Conservation (phyloP, 2,797 vertebrate genomes). For the Crenichthys baileyi region DNA sequence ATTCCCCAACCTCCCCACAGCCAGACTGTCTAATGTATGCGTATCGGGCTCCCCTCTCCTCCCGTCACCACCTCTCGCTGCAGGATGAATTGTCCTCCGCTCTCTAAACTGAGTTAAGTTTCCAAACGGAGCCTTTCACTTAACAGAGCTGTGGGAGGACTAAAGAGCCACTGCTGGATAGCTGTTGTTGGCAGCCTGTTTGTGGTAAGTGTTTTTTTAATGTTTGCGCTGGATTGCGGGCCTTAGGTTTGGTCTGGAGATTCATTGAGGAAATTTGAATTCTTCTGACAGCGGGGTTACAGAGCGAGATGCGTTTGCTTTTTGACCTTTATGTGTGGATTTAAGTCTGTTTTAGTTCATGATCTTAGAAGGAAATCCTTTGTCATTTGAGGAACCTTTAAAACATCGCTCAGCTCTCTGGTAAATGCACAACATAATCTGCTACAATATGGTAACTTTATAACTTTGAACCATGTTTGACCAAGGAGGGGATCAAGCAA, state of each 20-base stretch:
- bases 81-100: conserved; percentile 77
- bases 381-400: neutral
- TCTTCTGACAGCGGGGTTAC: neutral
- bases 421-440: neutral
- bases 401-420: neutral
- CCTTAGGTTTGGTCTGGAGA: conserved; percentile 18
- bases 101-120: conserved; percentile 64
- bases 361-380: neutral
- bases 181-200: conserved; percentile 50
- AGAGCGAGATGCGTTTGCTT: neutral
- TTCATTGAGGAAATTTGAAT: neutral
- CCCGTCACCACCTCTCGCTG: conserved; percentile 61
- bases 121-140: conserved; percentile 51
- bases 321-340: neutral
- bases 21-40: conserved; percentile 62
- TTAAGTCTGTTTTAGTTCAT: neutral
- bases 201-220: conserved; percentile 68
- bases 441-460: neutral
- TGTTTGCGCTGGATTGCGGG: conserved; percentile 50
- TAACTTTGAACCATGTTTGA: neutral
- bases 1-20: conserved; percentile 34
- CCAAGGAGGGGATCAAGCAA: neutral
- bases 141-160: conserved; percentile 35
- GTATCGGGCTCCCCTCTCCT: conserved; percentile 58
- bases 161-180: conserved; percentile 43